phyloP scores from a whole-genome alignment of 2,797 vertebrate genomes.

The Sebastes steindachneri region DNA sequence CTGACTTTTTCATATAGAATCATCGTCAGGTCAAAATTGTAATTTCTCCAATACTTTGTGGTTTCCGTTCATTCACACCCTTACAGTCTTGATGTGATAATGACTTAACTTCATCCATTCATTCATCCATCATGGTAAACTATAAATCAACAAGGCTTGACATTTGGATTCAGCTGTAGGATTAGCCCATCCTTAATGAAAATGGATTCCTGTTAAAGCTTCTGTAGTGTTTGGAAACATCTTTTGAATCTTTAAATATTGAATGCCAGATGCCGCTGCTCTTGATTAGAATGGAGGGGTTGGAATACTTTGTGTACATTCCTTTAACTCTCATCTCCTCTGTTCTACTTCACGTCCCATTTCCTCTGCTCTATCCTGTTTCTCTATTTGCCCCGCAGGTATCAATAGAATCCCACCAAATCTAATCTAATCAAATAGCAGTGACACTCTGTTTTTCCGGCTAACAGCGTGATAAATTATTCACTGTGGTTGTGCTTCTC shows the following conservation, averaged over 20 bases:
- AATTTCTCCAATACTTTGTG: no score
- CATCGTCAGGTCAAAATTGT: no score
- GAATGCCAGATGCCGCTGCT: neutral
- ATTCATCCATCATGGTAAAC: no score
- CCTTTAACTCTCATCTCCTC: neutral
- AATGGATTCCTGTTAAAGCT: neutral
- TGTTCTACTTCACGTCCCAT: neutral
- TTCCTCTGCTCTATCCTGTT: neutral
- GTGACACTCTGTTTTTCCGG: neutral
- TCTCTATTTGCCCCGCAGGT: neutral
- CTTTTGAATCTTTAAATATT: neutral
- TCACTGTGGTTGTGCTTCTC: neutral
- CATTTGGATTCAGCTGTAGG: no score
- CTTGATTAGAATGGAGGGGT: neutral
- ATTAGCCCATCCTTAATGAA: neutral
- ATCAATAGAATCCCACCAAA: conserved; percentile 32
- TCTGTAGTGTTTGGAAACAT: neutral
- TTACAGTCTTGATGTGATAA: no score
- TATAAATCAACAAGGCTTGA: no score
- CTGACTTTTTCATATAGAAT: no score
- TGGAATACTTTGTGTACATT: neutral
- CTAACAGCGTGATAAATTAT: conserved; percentile 22
- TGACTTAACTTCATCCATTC: no score
- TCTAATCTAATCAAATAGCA: conserved; percentile 25
- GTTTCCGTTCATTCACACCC: no score